Conservation (phyloP, 1,140 invertebrate genomes). For the Pinna nobilis region DNA sequence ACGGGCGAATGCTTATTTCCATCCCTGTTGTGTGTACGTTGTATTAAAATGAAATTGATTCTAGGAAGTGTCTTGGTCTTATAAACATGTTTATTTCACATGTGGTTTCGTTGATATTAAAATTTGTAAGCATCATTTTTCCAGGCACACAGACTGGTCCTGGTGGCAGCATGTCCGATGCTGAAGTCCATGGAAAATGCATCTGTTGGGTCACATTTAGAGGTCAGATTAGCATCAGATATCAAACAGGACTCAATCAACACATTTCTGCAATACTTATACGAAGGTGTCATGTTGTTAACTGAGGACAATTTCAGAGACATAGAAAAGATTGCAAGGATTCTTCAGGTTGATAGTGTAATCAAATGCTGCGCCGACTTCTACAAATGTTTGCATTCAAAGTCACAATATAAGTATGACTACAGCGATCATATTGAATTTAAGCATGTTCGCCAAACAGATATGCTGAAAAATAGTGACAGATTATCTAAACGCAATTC, state of each 20-base stretch:
- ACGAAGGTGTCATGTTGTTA: conserved; percentile 47
- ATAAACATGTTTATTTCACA: too few relatives aligned
- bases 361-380: conserved; percentile 49
- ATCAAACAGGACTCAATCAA: conserved; percentile 43
- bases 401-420: conserved; percentile 39
- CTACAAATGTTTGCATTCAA: conserved; percentile 36
- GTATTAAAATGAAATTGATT: too few relatives aligned
- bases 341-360: conserved; percentile 47
- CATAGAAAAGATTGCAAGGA: conserved; percentile 41
- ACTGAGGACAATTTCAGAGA: conserved; percentile 46
- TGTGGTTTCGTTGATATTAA: too few relatives aligned
- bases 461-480: conserved; percentile 34
- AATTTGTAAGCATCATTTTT: too few relatives aligned
- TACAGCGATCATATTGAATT: conserved; percentile 42
- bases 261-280: conserved; percentile 49
- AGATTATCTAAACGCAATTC: conserved; percentile 32
- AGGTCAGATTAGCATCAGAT: conserved; percentile 42
- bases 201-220: conserved; percentile 39
- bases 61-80: too few relatives aligned
- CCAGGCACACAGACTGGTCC: conserved; percentile 44
- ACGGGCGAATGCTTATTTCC: too few relatives aligned
- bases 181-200: conserved; percentile 47
- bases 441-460: conserved; percentile 39
- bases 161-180: conserved; percentile 49
- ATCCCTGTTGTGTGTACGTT: too few relatives aligned